Base-by-base conservation (phyloP, 2,888 invertebrate genomes). In the Hirudinaria manillensis region DNA sequence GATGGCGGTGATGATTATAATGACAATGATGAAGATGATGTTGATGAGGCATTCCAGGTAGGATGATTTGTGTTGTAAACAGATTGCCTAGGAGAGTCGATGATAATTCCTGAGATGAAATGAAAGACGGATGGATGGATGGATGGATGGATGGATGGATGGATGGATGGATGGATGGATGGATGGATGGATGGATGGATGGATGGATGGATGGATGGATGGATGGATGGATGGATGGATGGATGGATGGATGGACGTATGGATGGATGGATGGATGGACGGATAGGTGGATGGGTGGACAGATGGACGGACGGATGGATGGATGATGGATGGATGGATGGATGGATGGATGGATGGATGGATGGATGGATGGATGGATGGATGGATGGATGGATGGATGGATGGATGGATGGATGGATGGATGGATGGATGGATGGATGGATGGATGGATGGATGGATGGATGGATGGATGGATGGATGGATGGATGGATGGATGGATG, bases 1-100 rank as follows among this genome's bases (percentile, higher is more conserved):
- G 70, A 75, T 70, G 51, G 70, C 27, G 75, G 70, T 70, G 75
- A 75, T 70, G 75, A 68, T 75, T 51, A 56, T 72, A 56, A 4
- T 72, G 56, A 29, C 55, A 56, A 55, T 72, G 29, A 72, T 51
- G 72, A 72, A 55, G 72, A 72, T 72, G 53, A 55, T 7, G 72
- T 55, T 72, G 72, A 55, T 72, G 72, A 72, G 45, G 13, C 13
- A 45, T 45, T 45, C 45, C 45, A 45, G 45, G 45, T 45, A 45
- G n/a, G 45, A 45, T 45, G 45, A 45, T 45, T 45, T 45, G 16
- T 45, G 45, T 16, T 6, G 45, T 45, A 45, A 45, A 45, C 45
- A 45, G 45, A 45, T 45, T 45, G 45, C 45, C 45, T 45, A 45
- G 45, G 45, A 45, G 45, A 45, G 45, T 45, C 45, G 45, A 45